Evolutionary conservation across 2,113 vertebrate genomes (phyloP), one percentile per base, ranked within the genome.

Genomic region (Sinocyclocheilus rhinocerous): DNA sequence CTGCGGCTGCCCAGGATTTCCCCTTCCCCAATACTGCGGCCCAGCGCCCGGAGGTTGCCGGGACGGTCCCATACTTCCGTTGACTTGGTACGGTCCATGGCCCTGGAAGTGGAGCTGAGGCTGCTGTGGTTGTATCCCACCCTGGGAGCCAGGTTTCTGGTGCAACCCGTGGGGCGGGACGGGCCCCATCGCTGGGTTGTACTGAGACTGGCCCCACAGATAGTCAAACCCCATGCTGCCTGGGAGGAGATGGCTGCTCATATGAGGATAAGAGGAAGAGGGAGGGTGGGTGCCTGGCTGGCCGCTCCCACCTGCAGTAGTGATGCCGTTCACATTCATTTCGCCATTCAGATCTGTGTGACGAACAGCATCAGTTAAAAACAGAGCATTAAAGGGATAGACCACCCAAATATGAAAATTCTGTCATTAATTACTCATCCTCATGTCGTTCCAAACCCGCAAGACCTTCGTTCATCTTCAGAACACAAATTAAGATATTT

Each of bases 281-380:
- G 96, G 93, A 42, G 95, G 90, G 90, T 96, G 95, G 86, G 96
- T 94, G 93, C 96, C 96, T 94, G 97, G 93, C 91, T 96, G 95
- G 91, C 95, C 94, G 91, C 96, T 95, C 93, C 96, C 97, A 79
- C 95, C 95, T 96, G 96, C 97, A 97, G 97, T 97, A 96, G 97
- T 96, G 95, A 97, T 95, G 94, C 97, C 97, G 94, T 98, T 99
- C 94, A 98, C 96, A 96, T 98, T 98, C 97, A 97, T 95, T 93
- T 97, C 97, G 93, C 97, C 96, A 91, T 97, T 99, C 93, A 98
- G 93, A 95, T 97, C 98, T 99, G 93, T 6, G 10, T 79, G 39
- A 90, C 29, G 89, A 1, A 90, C 50, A 75, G 42, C 63, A 79
- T 73, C 29, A 48, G 0, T 4, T 18, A 72, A 50, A 33, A 77